Conservation (phyloP, 2,797 vertebrate species). For the Emydoidea blandingii region DNA sequence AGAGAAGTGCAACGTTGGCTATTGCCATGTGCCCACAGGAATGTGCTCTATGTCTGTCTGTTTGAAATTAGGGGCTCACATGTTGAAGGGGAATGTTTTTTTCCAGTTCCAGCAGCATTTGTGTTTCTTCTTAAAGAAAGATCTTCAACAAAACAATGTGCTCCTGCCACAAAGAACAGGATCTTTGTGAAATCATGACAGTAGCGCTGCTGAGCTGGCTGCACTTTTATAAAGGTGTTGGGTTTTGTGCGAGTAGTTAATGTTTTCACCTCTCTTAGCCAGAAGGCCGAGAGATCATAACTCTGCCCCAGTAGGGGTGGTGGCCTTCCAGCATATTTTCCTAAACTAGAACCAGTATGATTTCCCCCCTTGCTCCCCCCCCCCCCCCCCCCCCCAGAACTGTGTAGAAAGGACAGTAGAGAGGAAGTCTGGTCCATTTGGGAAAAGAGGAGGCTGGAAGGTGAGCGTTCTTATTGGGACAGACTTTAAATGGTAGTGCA, state of each 20-base stretch:
- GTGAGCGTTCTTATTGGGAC: not conserved
- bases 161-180: not conserved
- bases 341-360: not conserved
- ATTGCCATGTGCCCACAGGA: not conserved
- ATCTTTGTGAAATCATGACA: not conserved
- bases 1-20: not conserved
- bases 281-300: not conserved
- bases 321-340: not conserved
- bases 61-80: not conserved
- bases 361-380: fast-evolving
- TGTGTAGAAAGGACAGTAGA: not conserved
- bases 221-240: not conserved
- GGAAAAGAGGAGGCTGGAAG: not conserved
- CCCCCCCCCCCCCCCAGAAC: not conserved
- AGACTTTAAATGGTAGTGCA: not conserved
- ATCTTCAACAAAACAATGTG: not conserved
- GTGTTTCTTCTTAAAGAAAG: not conserved
- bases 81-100: not conserved
- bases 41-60: not conserved
- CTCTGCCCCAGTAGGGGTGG: not conserved
- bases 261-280: too few species aligned
- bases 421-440: not conserved
- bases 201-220: not conserved
- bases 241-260: not conserved
- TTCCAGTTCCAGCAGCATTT: not conserved